These are phyloP conservation scores for Steatornis caripensis DNA, from an alignment of 2,113 vertebrate species.

Conservation along the genomic window DNA sequence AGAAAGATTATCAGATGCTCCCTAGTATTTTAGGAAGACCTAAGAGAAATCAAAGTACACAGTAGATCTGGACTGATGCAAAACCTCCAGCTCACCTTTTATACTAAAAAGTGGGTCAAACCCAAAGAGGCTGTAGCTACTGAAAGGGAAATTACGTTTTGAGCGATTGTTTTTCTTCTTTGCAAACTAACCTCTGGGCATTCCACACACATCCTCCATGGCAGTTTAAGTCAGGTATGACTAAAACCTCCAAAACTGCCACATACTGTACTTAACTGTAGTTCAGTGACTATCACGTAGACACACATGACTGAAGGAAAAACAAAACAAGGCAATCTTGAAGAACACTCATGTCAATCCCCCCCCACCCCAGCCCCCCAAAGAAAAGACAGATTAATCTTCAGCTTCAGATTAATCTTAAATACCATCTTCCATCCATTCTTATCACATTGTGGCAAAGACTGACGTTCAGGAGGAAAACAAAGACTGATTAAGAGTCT, in stretches of 20 bases:
- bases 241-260: background rate
- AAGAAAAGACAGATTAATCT: background rate
- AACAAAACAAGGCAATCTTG: background rate
- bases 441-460: background rate
- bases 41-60: background rate
- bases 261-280: background rate
- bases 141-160: background rate
- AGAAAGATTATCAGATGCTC: background rate
- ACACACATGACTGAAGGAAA: background rate
- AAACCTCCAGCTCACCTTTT: background rate
- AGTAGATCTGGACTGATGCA: background rate
- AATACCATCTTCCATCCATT: background rate
- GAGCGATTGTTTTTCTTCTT: background rate
- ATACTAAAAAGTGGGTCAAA: background rate
- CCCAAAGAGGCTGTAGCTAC: background rate
- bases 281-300: background rate
- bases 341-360: background rate
- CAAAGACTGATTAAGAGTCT: slow-evolving; percentile 6
- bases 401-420: no score
- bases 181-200: background rate
- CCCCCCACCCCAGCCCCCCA: no score
- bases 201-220: background rate
- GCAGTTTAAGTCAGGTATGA: background rate
- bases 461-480: background rate
- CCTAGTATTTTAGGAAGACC: background rate